Conservation (phyloP, 2,888 invertebrate species). For the Eupithecia dodoneata region DNA sequence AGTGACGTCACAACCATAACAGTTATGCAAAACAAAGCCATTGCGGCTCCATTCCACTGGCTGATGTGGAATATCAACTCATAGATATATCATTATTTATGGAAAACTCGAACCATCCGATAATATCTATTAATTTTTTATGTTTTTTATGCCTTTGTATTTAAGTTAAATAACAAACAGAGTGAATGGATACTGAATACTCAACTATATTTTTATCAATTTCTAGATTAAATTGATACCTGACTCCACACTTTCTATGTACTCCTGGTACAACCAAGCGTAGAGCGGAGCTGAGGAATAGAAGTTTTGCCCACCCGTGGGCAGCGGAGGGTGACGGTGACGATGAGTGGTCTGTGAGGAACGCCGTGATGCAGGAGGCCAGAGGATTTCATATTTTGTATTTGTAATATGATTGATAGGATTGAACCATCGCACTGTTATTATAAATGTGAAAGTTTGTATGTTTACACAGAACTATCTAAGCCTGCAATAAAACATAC, state of each 20-base stretch:
- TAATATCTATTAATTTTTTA: neutral
- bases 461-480: no score
- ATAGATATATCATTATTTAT: neutral
- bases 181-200: neutral
- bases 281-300: no score
- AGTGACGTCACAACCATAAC: constrained; percentile 1
- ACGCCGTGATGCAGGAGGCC: no score
- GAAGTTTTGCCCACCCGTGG: neutral
- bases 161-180: neutral
- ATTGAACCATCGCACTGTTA: no score
- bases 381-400: no score
- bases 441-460: no score
- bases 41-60: neutral
- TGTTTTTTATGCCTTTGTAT: neutral
- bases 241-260: no score
- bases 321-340: neutral
- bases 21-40: constrained; percentile 1
- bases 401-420: no score
- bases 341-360: neutral
- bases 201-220: no score
- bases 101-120: neutral
- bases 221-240: no score
- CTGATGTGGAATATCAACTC: neutral
- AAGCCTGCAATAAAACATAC: no score
- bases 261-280: no score